Evolutionary conservation across 2,888 invertebrate genomes (phyloP), one percentile per base, ranked within the genome.

Genomic region (Idaea straminata): DNA sequence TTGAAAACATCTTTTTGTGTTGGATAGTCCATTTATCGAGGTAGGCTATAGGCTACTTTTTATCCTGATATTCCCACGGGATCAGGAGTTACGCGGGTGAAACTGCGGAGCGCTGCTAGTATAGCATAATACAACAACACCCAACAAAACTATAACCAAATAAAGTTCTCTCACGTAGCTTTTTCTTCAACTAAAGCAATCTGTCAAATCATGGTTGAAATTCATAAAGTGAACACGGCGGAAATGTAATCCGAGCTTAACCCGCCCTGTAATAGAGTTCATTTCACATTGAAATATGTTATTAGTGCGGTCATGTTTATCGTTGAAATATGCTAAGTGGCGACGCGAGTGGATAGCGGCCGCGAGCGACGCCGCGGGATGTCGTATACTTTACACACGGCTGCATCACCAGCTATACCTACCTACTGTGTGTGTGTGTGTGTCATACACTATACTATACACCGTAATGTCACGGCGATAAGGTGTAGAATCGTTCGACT

Each of bases 301-400:
- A 62, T 64, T 57, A 25, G 61, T 63, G 63, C 66, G 63, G 59
- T 69, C 65, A 57, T 65, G 70, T 68, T 73, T 74, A 74, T 73
- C 69, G 72, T 64, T 68, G 73, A 72, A 71, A 74, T 74, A 76
- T 74, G 73, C 67, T 72, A 73, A 75, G 71, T 73, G 74, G 66
- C 59, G 70, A 62, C 69, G 74, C 25, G 25, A n/a, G n/a, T n/a
- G n/a, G n/a, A 71, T 69, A 74, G 70, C 66, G 68, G 58, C 67
- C 66, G 47, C 68, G 62, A 66, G 68, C 65, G 68, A 66, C 65
- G 61, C 65, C 62, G 66, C 65, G 64, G 16, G 59, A 35, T 64
- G 36, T 63, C 68, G 61, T 67, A 71, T 66, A 67, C 68, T 66
- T 63, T 59, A 61, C 61, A 67, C 72, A 63, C 61, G 65, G 66